A percentile compares a stretch with the other conserved stretches of the same genome.
These are phyloP conservation scores for Limnodromus scolopaceus DNA, from an alignment of 2,797 vertebrate species.

Conservation along the genomic window DNA sequence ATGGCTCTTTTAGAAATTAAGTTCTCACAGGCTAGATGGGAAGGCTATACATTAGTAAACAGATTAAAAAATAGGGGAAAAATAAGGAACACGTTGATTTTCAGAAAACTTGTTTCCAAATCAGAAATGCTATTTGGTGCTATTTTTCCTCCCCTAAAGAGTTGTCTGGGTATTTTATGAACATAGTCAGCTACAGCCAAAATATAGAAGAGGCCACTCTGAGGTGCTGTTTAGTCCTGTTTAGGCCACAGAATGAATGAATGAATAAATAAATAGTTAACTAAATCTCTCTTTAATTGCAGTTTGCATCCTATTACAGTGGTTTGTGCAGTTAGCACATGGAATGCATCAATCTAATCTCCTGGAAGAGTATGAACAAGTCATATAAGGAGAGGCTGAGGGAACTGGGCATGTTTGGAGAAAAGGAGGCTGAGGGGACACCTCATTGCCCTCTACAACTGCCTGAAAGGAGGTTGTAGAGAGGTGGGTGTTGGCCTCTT, in stretches of 20 bases:
- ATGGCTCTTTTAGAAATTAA: background rate
- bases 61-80: background rate
- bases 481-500: no score
- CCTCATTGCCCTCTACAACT: no score
- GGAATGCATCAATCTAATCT: background rate
- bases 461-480: no score
- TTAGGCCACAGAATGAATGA: background rate
- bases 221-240: background rate
- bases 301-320: background rate
- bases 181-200: background rate
- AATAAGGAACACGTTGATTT: background rate
- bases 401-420: no score
- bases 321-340: background rate
- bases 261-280: background rate
- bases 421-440: no score
- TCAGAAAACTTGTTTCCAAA: background rate
- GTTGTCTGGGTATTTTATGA: background rate
- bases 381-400: no score
- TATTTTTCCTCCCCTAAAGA: background rate
- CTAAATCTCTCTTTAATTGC: background rate
- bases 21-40: background rate
- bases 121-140: background rate
- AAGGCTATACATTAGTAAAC: background rate
- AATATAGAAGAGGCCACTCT: background rate
- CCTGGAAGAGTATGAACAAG: background rate